Conservation (phyloP, 2,113 vertebrate species). For the Kryptolebias marmoratus region DNA sequence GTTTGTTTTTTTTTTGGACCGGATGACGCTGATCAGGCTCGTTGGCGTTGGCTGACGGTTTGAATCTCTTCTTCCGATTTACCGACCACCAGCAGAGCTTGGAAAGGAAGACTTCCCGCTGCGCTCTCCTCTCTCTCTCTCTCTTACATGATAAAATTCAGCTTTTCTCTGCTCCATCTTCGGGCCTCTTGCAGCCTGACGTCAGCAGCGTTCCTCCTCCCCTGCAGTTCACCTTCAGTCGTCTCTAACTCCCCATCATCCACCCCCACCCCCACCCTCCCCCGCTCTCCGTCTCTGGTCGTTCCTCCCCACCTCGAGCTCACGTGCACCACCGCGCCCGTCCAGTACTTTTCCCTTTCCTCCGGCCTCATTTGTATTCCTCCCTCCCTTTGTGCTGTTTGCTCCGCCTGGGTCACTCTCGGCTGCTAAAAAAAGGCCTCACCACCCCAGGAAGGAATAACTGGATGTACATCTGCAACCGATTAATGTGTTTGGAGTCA, state of each 20-base stretch:
- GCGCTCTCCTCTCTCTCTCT: too few species aligned
- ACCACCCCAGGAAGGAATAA: not conserved
- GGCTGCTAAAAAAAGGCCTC: constrained; percentile 61
- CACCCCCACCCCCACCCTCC: constrained; percentile 35
- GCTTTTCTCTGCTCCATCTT: constrained; percentile 18
- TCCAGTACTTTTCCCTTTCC: constrained; percentile 80
- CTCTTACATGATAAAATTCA: not conserved
- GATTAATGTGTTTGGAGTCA: too few species aligned
- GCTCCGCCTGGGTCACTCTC: constrained; percentile 71
- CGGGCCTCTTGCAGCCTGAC: constrained; percentile 19
- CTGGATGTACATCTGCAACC: too few species aligned
- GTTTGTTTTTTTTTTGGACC: too few species aligned
- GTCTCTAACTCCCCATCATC: constrained; percentile 45
- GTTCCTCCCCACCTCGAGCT: constrained; percentile 37
- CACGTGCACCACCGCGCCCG: constrained; percentile 66
- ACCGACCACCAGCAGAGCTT: too few species aligned
- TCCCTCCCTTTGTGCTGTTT: constrained; percentile 54
- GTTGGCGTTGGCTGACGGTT: not conserved
- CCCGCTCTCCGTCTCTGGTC: too few species aligned
- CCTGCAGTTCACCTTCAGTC: constrained; percentile 67
- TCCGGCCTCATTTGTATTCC: constrained; percentile 74
- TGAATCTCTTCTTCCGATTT: too few species aligned
- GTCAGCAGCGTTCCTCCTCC: constrained; percentile 44
- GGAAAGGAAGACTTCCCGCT: too few species aligned
- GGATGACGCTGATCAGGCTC: too few species aligned